Base-by-base conservation (phyloP, 2,888 invertebrate species). In the Drosophila algonquin region DNA sequence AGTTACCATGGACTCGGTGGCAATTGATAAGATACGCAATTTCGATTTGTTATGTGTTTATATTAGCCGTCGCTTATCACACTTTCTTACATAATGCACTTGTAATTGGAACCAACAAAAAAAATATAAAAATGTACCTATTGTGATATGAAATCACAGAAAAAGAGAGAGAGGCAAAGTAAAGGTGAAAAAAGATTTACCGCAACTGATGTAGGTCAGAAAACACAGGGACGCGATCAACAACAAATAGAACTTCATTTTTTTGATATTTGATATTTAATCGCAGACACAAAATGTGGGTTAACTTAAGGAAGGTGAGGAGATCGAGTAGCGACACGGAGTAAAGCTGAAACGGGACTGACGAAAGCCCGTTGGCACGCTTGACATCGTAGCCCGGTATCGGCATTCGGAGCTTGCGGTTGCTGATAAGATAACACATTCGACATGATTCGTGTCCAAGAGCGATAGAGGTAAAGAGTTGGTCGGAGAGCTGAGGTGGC, bases 201-300 rank as follows among this genome's bases (percentile, higher is more conserved):
- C 91, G 48, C 85, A 85, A 64, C 79, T 84, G 62, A 87, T 90
- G 73, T 90, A 91, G 58, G 82, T 81, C 83, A 91, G 67, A 78
- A 80, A 90, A 51, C 79, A 81, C 59, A 87, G 10, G 12, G 89
- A 89, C n/a, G 78, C 70, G 6, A 88, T 53, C 24, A 83, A 71
- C 76, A 84, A 73, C 52, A 87, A 61, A 69, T 72, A 75, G 63
- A 76, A 88, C 73, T 89, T 89, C 91, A 91, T 91, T 63, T 76
- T 21, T 21, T 78, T 50, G 68, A 35, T 77, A 65, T 64, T 73
- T 70, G 18, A 45, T 77, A 65, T 64, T 73, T 70, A n/a, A 45
- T 35, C 0, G 32, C 46, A 18, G 53, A 51, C 56, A 24, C 3
- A 6, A 48, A 48, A 8, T 24, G 14, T 12, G 6, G 12, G 18